Percentiles rank a stretch among this genome's conserved stretches.
Conservation (phyloP, 2,797 vertebrate species). For the Microcaecilia unicolor region DNA sequence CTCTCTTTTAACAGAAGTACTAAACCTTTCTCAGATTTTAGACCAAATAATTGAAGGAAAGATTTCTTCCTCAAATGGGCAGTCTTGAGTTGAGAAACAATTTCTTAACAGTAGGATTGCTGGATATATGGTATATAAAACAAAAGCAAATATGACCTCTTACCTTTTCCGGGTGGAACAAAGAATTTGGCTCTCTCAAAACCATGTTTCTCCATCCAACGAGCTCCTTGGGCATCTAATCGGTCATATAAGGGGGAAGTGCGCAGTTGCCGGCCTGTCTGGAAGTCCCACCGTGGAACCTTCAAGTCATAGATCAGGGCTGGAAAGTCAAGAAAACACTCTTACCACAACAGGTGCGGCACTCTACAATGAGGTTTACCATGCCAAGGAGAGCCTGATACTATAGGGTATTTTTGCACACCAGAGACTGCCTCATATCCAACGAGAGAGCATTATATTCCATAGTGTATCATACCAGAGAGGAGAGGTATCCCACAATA, state of each 20-base stretch:
- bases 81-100: too few relatives aligned
- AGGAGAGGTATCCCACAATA: too few relatives aligned
- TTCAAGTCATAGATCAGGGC: constrained; percentile 90
- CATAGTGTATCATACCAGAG: too few relatives aligned
- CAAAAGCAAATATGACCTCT: not conserved
- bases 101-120: too few relatives aligned
- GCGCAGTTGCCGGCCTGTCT: constrained; percentile 89
- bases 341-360: too few relatives aligned
- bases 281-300: constrained; percentile 97
- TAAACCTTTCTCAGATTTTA: too few relatives aligned
- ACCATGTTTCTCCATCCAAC: constrained; percentile 98
- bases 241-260: constrained; percentile 93
- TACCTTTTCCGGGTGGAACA: constrained; percentile 85
- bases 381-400: too few relatives aligned
- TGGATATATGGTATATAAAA: too few relatives aligned
- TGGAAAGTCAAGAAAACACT: constrained; percentile 24
- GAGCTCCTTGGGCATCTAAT: constrained; percentile 86
- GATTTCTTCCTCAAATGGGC: too few relatives aligned
- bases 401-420: not conserved
- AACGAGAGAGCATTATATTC: too few relatives aligned
- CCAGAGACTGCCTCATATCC: too few relatives aligned
- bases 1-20: accelerated
- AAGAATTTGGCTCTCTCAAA: constrained; percentile 96
- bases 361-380: not conserved
- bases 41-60: too few relatives aligned